phyloP scores from a whole-genome alignment of 1,140 invertebrate species.

The Drosophila ambigua region DNA sequence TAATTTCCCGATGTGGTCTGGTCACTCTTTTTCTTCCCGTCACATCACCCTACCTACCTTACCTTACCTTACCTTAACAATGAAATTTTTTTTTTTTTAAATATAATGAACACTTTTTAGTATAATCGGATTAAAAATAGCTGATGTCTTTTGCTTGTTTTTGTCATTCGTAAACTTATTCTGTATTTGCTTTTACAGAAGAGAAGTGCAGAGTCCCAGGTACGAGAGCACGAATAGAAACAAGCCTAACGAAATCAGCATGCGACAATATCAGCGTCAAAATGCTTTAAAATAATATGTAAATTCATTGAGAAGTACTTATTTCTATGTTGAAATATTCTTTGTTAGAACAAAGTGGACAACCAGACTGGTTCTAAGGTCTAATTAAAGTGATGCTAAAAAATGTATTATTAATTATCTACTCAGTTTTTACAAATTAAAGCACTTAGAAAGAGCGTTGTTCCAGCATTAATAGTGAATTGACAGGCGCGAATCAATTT shows the following conservation, averaged over 20 bases:
- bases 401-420: too few species aligned
- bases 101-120: slow-evolving; percentile 72
- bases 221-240: slow-evolving; percentile 16
- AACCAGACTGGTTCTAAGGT: too few species aligned
- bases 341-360: too few species aligned
- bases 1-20: not conserved
- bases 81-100: slow-evolving; percentile 68
- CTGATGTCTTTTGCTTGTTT: slow-evolving; percentile 51
- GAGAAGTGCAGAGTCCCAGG: slow-evolving; percentile 8
- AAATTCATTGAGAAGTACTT: slow-evolving; percentile 42
- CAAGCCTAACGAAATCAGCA: slow-evolving; percentile 24
- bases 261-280: slow-evolving; percentile 15
- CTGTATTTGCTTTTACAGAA: slow-evolving; percentile 50
- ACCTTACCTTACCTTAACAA: too few species aligned
- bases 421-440: too few species aligned
- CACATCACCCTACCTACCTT: slow-evolving; percentile 53
- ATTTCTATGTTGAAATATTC: slow-evolving; percentile 30
- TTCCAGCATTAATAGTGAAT: too few species aligned
- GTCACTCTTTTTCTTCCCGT: slow-evolving; percentile 40
- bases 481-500: too few species aligned
- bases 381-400: too few species aligned
- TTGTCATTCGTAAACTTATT: slow-evolving; percentile 48
- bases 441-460: too few species aligned
- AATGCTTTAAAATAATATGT: slow-evolving; percentile 22
- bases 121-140: slow-evolving; percentile 82